Conservation (phyloP, 2,113 vertebrate genomes). For the Aphelocoma coerulescens region DNA sequence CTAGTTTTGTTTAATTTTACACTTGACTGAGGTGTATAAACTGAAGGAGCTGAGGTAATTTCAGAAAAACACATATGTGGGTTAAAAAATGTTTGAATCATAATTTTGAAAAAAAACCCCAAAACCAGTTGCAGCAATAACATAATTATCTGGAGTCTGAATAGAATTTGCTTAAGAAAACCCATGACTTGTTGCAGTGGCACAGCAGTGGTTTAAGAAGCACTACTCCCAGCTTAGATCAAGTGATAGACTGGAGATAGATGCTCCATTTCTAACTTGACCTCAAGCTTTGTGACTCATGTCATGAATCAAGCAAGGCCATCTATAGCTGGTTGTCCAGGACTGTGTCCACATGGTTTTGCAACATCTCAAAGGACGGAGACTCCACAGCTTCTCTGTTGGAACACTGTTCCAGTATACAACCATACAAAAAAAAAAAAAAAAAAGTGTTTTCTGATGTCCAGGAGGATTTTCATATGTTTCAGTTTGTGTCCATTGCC, state of each 20-base stretch:
- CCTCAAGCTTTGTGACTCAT: neutral
- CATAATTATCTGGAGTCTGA: neutral
- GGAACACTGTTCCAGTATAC: neutral
- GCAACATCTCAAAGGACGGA: neutral
- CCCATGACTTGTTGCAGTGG: too few relatives aligned
- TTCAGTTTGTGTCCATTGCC: neutral
- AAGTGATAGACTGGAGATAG: neutral
- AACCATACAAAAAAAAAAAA: neutral
- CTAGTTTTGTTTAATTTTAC: conserved; percentile 55
- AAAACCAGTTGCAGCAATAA: neutral
- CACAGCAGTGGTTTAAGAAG: neutral
- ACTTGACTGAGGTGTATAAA: conserved; percentile 29
- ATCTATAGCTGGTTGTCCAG: neutral
- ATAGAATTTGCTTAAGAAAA: neutral
- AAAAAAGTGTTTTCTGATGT: neutral
- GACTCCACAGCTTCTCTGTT: neutral
- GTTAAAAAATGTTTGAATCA: neutral
- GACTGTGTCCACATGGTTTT: neutral
- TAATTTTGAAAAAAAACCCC: neutral
- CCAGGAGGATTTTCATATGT: neutral
- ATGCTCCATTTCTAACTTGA: neutral
- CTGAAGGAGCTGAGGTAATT: neutral
- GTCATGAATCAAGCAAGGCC: neutral
- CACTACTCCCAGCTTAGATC: neutral
- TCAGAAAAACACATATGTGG: neutral